Percentiles rank a stretch among this genome's conserved stretches.
Evolutionary conservation across 2,797 vertebrate species (phyloP).

Genomic region (Threskiornis aethiopicus): DNA sequence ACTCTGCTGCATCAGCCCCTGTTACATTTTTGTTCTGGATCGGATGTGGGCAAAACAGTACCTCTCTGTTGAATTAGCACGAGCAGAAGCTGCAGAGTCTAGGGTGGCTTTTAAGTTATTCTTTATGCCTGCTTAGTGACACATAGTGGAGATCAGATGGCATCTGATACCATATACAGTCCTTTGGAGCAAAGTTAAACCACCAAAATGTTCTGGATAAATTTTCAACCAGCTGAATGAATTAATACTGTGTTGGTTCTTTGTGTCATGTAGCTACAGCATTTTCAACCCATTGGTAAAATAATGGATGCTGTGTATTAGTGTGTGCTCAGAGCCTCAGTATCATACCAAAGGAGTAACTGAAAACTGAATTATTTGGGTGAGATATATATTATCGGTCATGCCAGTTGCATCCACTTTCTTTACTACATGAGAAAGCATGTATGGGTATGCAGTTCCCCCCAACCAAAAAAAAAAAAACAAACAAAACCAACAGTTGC

Average conservation of each 20-base stretch:
- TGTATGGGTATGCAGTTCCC: neutral
- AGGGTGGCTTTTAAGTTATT: neutral
- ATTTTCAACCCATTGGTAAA: neutral
- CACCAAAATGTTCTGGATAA: neutral
- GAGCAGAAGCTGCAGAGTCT: neutral
- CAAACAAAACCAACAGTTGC: neutral
- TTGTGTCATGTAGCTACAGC: neutral
- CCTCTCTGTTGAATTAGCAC: neutral
- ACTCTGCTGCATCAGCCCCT: neutral
- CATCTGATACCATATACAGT: neutral
- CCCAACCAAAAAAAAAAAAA: neutral
- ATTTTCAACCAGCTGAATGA: neutral
- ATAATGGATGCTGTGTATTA: neutral
- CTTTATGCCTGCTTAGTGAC: neutral
- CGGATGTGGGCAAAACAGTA: neutral
- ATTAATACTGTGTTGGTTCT: neutral
- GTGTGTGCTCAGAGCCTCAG: neutral
- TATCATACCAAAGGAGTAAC: neutral
- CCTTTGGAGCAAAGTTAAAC: neutral
- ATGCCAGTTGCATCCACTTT: neutral
- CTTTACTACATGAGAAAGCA: neutral
- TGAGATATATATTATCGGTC: neutral
- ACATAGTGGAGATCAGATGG: neutral
- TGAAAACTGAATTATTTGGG: neutral
- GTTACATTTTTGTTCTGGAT: neutral